These are phyloP conservation scores for Electrophaes corylata DNA, from an alignment of 2,888 invertebrate species.

Conservation along the genomic window DNA sequence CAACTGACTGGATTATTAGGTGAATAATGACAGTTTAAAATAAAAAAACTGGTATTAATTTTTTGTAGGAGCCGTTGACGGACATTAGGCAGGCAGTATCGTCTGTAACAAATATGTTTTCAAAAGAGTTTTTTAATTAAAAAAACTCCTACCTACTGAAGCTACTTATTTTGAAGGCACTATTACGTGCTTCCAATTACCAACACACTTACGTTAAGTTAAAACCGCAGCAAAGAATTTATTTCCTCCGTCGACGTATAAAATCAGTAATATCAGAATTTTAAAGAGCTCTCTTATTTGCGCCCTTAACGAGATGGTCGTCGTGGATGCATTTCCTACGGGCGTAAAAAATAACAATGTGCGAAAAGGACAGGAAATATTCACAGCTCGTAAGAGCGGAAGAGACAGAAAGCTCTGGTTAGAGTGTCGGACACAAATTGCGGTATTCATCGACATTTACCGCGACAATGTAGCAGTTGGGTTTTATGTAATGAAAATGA, in stretches of 20 bases:
- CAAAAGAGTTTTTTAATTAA: no score
- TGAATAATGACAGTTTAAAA: neutral
- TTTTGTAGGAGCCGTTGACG: no score
- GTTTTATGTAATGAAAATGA: conserved; percentile 60
- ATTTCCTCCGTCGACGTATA: conserved; percentile 25
- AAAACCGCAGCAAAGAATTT: conserved; percentile 25
- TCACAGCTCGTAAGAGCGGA: neutral
- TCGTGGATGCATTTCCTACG: conserved; percentile 42
- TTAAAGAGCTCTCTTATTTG: conserved; percentile 42
- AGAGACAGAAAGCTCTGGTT: conserved; percentile 21
- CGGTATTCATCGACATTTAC: conserved; percentile 45
- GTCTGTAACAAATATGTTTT: no score
- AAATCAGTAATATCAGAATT: conserved; percentile 36
- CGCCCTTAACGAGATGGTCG: conserved; percentile 43
- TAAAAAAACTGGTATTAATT: neutral
- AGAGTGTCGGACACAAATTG: conserved; percentile 44
- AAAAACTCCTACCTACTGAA: neutral
- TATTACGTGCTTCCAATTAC: neutral
- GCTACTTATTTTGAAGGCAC: conserved; percentile 15
- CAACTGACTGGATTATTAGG: neutral
- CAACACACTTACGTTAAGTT: conserved; percentile 17
- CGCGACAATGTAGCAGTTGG: conserved; percentile 41
- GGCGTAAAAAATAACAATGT: conserved; percentile 52
- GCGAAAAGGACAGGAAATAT: conserved; percentile 29
- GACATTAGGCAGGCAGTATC: no score